Base-by-base conservation (phyloP, 2,113 vertebrate genomes). In the Saiga tatarica region DNA sequence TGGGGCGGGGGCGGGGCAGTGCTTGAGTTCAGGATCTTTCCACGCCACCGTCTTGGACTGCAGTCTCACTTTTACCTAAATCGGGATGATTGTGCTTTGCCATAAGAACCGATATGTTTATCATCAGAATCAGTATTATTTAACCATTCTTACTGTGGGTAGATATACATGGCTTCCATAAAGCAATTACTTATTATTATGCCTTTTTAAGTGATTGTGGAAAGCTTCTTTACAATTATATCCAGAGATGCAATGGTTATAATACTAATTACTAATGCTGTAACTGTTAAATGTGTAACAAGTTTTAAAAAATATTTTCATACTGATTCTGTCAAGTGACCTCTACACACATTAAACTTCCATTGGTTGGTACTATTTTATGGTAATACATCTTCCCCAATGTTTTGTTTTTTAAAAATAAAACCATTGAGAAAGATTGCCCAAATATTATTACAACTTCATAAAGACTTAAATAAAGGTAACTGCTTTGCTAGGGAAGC, bases 1-100 rank as follows among this genome's bases (percentile, higher is more conserved):
- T 1, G 19, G 30, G 5, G 30, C 0, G 1, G 30, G 28, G 78
- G 16, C 1, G 6, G 28, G 30, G 15, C 3, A 0, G 16, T 67
- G 64, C 64, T 11, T 33, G 47, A 52, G 17, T 14, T 36, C 50
- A 15, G 81, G 19, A 26, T 36, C 21, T 36, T 83, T 26, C 81
- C 33, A 25, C 26, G 79, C 47, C 1, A 0, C 11, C 1, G 2
- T 25, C 50, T 53, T n/a, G 50, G 79, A 23, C 79, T 82, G 33
- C 50, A 11, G 1, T 36, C 33, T 71, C 17, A 81, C 15, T 81
- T 28, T 81, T 53, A 50, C 55, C 15, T 85, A 62, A 71, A 2
- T 23, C 74, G 33, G 62, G 21, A 82, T 92, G 60, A 87, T 45
- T 33, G 88, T 55, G 39, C 10, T 59, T 14, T 36, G 19, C 10